These are phyloP conservation scores for Macquaria australasica DNA, from an alignment of 2,113 vertebrate genomes.

Conservation along the genomic window DNA sequence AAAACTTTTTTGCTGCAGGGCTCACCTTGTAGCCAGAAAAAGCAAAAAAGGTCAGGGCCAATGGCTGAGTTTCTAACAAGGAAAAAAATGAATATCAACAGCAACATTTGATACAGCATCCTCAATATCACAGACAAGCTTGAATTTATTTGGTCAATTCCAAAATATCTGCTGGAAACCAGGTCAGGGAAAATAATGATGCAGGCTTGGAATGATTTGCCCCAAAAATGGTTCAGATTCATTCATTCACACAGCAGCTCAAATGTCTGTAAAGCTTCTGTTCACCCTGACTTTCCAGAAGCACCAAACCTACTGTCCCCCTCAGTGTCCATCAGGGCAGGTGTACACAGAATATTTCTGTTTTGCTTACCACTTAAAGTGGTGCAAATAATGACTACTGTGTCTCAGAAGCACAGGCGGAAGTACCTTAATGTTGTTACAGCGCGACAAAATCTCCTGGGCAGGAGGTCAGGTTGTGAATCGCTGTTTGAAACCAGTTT, in stretches of 20 bases:
- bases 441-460: background rate
- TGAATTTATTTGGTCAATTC: conserved; percentile 34
- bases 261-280: conserved; percentile 6
- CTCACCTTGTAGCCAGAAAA: conserved; percentile 36
- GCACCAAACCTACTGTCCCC: conserved; percentile 16
- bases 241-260: conserved; percentile 19
- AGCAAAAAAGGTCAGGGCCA: conserved; percentile 14
- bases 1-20: conserved; percentile 34
- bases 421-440: conserved; percentile 1
- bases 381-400: conserved; percentile 34
- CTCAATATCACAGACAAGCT: conserved; percentile 19
- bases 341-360: background rate
- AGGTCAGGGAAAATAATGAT: conserved; percentile 40
- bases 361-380: conserved; percentile 54
- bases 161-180: conserved; percentile 27
- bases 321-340: conserved; percentile 34
- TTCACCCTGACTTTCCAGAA: conserved; percentile 29
- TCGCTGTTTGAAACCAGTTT: background rate
- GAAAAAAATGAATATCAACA: background rate
- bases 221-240: conserved; percentile 25
- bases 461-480: background rate
- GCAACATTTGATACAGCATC: conserved; percentile 16
- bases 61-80: conserved; percentile 13
- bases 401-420: conserved; percentile 20
- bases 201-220: conserved; percentile 18